A percentile compares a stretch with the other conserved stretches of the same genome.
These are phyloP conservation scores for Harpagus bidentatus DNA, from an alignment of 2,113 vertebrate species.

Conservation along the genomic window DNA sequence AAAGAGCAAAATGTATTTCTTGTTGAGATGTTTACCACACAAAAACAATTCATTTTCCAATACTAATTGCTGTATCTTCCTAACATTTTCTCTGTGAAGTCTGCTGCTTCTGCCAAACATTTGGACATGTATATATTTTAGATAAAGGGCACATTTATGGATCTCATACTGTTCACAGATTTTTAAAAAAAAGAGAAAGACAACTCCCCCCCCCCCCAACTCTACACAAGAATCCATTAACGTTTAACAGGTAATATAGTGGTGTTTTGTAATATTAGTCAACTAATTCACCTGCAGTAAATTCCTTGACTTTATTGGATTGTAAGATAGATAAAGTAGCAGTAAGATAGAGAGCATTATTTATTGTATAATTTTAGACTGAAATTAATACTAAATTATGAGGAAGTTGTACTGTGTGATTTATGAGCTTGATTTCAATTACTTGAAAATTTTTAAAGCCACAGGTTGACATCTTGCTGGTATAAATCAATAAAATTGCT, in stretches of 20 bases:
- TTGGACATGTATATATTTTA: background rate
- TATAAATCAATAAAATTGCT: background rate
- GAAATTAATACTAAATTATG: slow-evolving; percentile 3
- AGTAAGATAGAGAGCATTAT: background rate
- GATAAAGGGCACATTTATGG: background rate
- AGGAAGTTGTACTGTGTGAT: background rate
- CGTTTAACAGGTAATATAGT: background rate
- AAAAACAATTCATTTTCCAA: background rate
- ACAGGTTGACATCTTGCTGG: background rate
- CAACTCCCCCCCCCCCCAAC: rapidly evolving
- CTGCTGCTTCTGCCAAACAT: background rate
- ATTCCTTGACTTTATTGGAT: background rate
- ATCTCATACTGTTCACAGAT: background rate
- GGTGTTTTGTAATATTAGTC: background rate
- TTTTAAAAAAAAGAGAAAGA: background rate
- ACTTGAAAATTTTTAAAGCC: background rate
- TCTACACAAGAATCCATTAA: background rate
- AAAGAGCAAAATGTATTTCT: background rate
- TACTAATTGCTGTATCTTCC: background rate
- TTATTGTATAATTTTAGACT: background rate
- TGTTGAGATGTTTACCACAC: background rate
- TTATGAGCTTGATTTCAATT: slow-evolving; percentile 7
- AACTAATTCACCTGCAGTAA: background rate
- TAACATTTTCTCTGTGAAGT: background rate
- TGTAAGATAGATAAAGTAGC: background rate